Base-by-base conservation (phyloP, 1,140 invertebrate genomes). In the Pteromalus puparum region DNA sequence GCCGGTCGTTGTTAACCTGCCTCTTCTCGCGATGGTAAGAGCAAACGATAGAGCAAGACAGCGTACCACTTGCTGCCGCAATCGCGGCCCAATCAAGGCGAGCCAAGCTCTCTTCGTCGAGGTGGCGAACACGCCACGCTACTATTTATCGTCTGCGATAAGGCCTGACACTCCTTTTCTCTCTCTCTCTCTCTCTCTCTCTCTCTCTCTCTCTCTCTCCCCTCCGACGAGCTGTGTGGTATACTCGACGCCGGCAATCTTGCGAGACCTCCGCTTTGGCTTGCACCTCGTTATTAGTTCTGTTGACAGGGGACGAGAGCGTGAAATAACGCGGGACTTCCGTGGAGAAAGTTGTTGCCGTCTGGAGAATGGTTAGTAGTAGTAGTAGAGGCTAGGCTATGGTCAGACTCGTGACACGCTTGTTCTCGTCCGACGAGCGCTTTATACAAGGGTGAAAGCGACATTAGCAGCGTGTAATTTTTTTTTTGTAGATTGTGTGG, bases 121-220 rank as follows among this genome's bases (percentile, higher is more conserved):
- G 53, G 15, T 65, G 73, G n/a, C 28, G 48, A 61, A 67, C 74
- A 83, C 82, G 82, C 74, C 65, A 83, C 61, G 24, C 61, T 3
- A 42, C 74, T 83, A 77, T 83, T 83, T 83, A 83, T 83, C 74
- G 48, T 77, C 5, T 24, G 72, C 65, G 74, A 83, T 83, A 70
- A 83, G 74, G n/a, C 61, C 65, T 53, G 61, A 65, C 34, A 76
- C 75, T 79, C 78, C 46, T 68, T 82, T 28, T 65, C 48, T 61
- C 38, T 48, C n/a, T 12, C 21, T 30, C 9, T 53, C 13, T 3
- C 38, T 46, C 68, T n/a, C 75, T 79, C 78, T 34, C 61, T 82
- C 24, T 65, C 48, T 61, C 38, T 48, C n/a, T 12, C 21, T 30
- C 9, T 53, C 13, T 3, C 38, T 46, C 68, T n/a, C 28, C 81